Conservation (phyloP, 1,140 invertebrate genomes). For the Aphelinus atriplicis region DNA sequence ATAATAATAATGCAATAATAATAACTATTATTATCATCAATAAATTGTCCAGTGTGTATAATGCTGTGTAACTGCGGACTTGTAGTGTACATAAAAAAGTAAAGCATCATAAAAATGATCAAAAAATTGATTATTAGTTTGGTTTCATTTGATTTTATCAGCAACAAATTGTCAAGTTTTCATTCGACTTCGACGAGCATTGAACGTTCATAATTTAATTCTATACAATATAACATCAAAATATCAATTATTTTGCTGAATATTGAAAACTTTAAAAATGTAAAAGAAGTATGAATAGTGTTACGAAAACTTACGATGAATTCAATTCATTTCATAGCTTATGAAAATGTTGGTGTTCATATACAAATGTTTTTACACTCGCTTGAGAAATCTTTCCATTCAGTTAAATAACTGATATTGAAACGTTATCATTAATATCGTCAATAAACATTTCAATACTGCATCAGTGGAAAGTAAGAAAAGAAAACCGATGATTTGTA, state of each 20-base stretch:
- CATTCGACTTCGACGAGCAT: background rate
- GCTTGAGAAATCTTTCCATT: slow-evolving; percentile 2
- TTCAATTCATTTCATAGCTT: background rate
- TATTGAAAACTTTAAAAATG: slow-evolving; percentile 8
- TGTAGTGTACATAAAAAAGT: slow-evolving; percentile 51
- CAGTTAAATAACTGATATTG: slow-evolving; percentile 4
- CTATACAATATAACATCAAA: background rate
- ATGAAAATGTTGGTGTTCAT: background rate
- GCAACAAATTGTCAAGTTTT: slow-evolving; percentile 1
- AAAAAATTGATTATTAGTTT: slow-evolving; percentile 42
- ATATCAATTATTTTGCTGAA: background rate
- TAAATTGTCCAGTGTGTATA: slow-evolving; percentile 52
- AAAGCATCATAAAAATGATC: slow-evolving; percentile 54
- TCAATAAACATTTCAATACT: background rate
- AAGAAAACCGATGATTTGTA: background rate
- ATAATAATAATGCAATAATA: slow-evolving; percentile 46
- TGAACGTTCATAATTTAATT: background rate
- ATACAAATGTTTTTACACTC: slow-evolving; percentile 14
- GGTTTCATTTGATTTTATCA: slow-evolving; percentile 29
- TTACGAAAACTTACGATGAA: background rate
- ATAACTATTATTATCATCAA: slow-evolving; percentile 49
- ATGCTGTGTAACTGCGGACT: slow-evolving; percentile 50
- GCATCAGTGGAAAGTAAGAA: background rate
- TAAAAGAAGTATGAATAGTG: slow-evolving; percentile 3
- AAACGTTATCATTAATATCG: background rate